phyloP scores from a whole-genome alignment of 1,140 invertebrate species.

The Oscheius sp. region DNA sequence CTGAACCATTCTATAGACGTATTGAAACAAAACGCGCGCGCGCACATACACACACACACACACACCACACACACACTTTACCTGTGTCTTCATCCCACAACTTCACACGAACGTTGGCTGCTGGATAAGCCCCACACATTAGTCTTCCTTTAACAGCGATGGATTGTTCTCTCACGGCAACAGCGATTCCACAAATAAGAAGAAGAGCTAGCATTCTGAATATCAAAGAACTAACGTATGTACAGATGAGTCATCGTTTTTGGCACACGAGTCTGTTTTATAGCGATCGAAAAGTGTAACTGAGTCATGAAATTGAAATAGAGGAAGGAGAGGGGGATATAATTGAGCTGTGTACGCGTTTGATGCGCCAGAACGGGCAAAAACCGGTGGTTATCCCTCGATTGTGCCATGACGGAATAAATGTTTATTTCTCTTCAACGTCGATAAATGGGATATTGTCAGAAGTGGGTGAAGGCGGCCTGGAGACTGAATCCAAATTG shows the following conservation, averaged over 20 bases:
- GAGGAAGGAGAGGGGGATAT: not conserved
- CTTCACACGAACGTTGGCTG: constrained; percentile 28
- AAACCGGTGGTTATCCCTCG: not conserved
- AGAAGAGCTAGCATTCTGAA: not conserved
- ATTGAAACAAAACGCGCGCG: not conserved
- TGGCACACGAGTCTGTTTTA: no score
- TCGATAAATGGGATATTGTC: not conserved
- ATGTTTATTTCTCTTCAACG: not conserved
- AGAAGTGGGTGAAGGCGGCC: not conserved
- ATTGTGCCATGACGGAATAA: no score
- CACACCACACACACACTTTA: no score
- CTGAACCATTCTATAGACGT: not conserved
- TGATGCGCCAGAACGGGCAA: not conserved
- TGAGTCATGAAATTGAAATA: no score
- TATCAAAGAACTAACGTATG: not conserved
- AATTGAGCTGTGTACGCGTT: not conserved
- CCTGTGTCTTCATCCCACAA: constrained; percentile 40
- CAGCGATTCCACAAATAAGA: not conserved
- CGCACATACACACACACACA: no score
- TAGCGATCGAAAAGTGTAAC: no score
- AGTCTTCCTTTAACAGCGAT: constrained; percentile 22
- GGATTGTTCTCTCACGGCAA: constrained; percentile 31
- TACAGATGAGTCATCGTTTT: no score
- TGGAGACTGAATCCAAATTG: not conserved
- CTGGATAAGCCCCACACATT: constrained; percentile 27